Evolutionary conservation across 2,888 invertebrate genomes (phyloP).

Genomic region (Dascillus cervinus): DNA sequence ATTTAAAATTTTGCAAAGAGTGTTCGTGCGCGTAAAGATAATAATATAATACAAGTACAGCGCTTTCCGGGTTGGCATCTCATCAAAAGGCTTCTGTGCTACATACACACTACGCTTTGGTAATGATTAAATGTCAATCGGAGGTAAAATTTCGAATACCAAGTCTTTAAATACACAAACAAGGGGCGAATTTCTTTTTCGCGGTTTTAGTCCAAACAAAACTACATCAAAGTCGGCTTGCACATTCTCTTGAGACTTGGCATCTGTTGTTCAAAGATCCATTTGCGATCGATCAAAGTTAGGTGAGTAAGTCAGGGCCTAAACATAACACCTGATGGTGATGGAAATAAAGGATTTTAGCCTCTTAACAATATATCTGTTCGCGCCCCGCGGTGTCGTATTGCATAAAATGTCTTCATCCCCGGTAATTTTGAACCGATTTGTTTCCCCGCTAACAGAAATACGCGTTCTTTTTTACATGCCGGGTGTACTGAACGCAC

Average conservation of each 20-base stretch:
- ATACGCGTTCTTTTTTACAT: no score
- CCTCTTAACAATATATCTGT: conserved; percentile 12
- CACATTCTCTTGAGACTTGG: no score
- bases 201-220: no score
- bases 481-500: no score
- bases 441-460: conserved; percentile 13
- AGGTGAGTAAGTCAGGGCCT: no score
- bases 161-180: no score
- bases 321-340: conserved; percentile 4
- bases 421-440: conserved; percentile 11
- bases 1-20: conserved; percentile 8
- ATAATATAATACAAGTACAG: no score
- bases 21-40: conserved; percentile 9
- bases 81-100: conserved; percentile 8
- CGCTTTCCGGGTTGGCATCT: conserved; percentile 14
- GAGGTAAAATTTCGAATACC: no score
- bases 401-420: conserved; percentile 1
- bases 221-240: no score
- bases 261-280: no score
- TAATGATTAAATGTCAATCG: conserved; percentile 10
- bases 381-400: conserved; percentile 2
- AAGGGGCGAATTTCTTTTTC: no score
- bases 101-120: conserved; percentile 2
- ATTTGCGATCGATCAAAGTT: no score
- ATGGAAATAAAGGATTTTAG: conserved; percentile 11